phyloP scores from a whole-genome alignment of 2,797 vertebrate species.

The Peromyscus melanophrys region DNA sequence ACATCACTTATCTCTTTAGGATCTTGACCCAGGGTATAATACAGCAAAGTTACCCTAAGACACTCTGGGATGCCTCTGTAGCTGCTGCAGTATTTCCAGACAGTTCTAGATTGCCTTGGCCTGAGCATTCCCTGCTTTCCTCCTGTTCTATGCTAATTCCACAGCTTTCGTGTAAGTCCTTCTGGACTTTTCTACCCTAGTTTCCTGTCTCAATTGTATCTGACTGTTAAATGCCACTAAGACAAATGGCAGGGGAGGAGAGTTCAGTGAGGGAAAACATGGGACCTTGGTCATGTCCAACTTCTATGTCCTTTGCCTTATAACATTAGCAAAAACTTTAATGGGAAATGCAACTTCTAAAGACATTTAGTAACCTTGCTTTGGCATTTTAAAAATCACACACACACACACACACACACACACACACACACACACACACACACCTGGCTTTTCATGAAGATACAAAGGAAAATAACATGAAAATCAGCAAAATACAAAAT shows the following conservation, averaged over 20 bases:
- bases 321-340: not conserved
- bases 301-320: slow-evolving; percentile 27
- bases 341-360: slow-evolving; percentile 26
- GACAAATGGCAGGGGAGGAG: not conserved
- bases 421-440: not conserved
- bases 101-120: not conserved
- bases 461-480: not conserved
- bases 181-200: not conserved
- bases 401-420: no score
- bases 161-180: not conserved
- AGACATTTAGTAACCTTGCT: not conserved
- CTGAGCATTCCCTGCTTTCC: not conserved
- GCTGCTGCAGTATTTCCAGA: not conserved
- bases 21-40: not conserved
- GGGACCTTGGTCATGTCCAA: not conserved
- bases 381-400: not conserved
- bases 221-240: slow-evolving; percentile 30
- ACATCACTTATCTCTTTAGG: no score
- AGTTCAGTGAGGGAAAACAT: not conserved
- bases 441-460: not conserved
- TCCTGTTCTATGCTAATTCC: not conserved
- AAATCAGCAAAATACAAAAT: not conserved
- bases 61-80: not conserved
- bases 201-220: not conserved
- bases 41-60: not conserved